phyloP scores from a whole-genome alignment of 1,140 invertebrate species.

The Bombus turneri region DNA sequence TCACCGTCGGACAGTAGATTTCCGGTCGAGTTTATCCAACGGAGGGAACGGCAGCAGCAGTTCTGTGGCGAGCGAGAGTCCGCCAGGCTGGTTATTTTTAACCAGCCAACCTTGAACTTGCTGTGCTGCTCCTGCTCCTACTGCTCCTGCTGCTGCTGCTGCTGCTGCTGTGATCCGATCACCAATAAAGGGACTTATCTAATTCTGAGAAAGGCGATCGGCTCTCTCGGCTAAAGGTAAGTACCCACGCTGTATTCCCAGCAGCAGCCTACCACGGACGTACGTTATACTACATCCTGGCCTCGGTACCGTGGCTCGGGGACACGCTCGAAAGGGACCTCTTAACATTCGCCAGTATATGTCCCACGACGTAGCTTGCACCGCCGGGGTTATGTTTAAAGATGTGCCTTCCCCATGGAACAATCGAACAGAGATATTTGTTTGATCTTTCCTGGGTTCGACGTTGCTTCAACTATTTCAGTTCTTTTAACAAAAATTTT shows the following conservation, averaged over 20 bases:
- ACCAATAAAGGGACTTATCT: constrained; percentile 78
- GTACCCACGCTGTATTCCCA: constrained; percentile 57
- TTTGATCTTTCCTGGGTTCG: neutral
- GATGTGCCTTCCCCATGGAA: constrained; percentile 10
- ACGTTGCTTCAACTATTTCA: neutral
- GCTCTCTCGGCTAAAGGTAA: constrained; percentile 58
- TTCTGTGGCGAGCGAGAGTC: constrained; percentile 52
- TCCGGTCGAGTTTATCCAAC: constrained; percentile 47
- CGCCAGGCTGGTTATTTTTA: constrained; percentile 64
- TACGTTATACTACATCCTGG: constrained; percentile 44
- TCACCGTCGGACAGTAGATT: constrained; percentile 48
- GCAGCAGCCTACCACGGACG: constrained; percentile 18
- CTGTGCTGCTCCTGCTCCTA: constrained; percentile 36
- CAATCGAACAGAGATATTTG: constrained; percentile 30
- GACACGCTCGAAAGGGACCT: constrained; percentile 36
- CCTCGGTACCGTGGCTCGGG: constrained; percentile 13
- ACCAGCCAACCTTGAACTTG: constrained; percentile 67
- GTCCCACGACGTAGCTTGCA: constrained; percentile 24
- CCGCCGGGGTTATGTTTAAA: constrained; percentile 26
- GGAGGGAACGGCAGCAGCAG: constrained; percentile 32
- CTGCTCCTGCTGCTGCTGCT: constrained; percentile 52
- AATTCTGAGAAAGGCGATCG: constrained; percentile 77
- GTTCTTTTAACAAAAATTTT: no score
- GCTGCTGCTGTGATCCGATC: constrained; percentile 75
- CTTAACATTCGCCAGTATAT: constrained; percentile 38